A percentile compares a stretch with the other conserved stretches of the same genome.
phyloP scores from a whole-genome alignment of 2,797 vertebrate species.

The Neostethus bicornis region DNA sequence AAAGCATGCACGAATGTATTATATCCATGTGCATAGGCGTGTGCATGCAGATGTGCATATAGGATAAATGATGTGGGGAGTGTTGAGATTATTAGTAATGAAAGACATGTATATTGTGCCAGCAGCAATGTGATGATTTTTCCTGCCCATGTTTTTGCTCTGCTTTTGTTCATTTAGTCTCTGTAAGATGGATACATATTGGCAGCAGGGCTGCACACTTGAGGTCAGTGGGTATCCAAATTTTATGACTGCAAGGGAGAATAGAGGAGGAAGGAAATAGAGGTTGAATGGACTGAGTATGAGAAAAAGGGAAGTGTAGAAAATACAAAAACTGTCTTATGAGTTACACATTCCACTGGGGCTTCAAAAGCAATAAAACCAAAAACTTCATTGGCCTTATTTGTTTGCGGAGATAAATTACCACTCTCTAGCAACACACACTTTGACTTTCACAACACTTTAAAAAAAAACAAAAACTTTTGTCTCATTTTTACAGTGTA shows the following conservation, averaged over 20 bases:
- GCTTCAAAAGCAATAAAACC: conserved; percentile 57
- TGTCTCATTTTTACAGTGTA: conserved; percentile 65
- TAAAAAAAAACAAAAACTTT: conserved; percentile 69
- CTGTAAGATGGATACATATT: conserved; percentile 67
- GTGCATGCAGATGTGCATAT: conserved; percentile 1
- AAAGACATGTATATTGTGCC: conserved; percentile 68
- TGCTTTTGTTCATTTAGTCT: conserved; percentile 58
- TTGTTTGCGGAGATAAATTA: conserved; percentile 64
- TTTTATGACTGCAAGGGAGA: conserved; percentile 39
- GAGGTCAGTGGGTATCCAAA: conserved; percentile 50
- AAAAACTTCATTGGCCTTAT: conserved; percentile 49
- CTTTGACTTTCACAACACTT: conserved; percentile 66
- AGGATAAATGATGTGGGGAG: conserved; percentile 45
- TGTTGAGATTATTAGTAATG: conserved; percentile 58
- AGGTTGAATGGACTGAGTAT: conserved; percentile 29
- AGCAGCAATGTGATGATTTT: conserved; percentile 68
- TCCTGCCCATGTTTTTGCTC: conserved; percentile 62
- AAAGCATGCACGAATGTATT: conserved; percentile 63
- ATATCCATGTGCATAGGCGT: conserved; percentile 19
- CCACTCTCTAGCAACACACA: conserved; percentile 62
- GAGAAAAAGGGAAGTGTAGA: conserved; percentile 43
- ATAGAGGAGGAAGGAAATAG: conserved; percentile 32
- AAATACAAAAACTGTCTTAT: conserved; percentile 31
- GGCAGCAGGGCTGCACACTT: conserved; percentile 60
- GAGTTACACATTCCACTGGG: conserved; percentile 34